These are phyloP conservation scores for Bombyx mandarina DNA, from an alignment of 1,140 invertebrate species.

Conservation along the genomic window DNA sequence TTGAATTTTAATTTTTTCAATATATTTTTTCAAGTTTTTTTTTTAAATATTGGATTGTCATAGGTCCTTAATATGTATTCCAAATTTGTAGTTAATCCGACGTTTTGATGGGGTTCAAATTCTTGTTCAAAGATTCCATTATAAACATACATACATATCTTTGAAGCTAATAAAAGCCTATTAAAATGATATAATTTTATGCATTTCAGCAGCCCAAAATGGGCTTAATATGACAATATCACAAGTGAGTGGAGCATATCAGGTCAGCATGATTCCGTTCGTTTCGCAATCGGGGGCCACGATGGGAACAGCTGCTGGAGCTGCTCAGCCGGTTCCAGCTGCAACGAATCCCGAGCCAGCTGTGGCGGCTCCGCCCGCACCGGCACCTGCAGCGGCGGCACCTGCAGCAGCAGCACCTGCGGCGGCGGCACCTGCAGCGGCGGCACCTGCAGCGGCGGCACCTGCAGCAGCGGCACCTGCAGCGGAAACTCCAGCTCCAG, in stretches of 20 bases:
- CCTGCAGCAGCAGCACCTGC: conserved; percentile 9
- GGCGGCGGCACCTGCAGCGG: conserved; percentile 15
- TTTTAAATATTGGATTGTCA: too few relatives aligned
- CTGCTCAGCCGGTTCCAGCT: conserved; percentile 12
- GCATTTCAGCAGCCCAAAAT: conserved; percentile 14
- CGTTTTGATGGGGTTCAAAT: too few relatives aligned
- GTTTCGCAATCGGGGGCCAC: not conserved
- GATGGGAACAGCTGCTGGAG: conserved; percentile 12
- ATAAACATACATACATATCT: not conserved
- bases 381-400: conserved; percentile 12
- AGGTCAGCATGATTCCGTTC: conserved; percentile 10
- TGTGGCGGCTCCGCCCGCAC: conserved; percentile 23
- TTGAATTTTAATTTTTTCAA: too few relatives aligned
- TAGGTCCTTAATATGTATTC: too few relatives aligned
- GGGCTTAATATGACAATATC: conserved; percentile 18
- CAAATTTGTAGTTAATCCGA: too few relatives aligned
- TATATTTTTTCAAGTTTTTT: too few relatives aligned
- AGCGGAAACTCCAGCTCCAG: conserved; percentile 10
- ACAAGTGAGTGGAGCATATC: conserved; percentile 4
- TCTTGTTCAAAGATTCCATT: too few relatives aligned
- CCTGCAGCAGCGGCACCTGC: conserved; percentile 36
- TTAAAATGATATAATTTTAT: not conserved
- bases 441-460: conserved; percentile 3
- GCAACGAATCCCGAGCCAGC: conserved; percentile 25
- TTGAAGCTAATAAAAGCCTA: too few relatives aligned